These are phyloP conservation scores for Salvelinus namaycush DNA, from an alignment of 2,113 vertebrate species.

Conservation along the genomic window DNA sequence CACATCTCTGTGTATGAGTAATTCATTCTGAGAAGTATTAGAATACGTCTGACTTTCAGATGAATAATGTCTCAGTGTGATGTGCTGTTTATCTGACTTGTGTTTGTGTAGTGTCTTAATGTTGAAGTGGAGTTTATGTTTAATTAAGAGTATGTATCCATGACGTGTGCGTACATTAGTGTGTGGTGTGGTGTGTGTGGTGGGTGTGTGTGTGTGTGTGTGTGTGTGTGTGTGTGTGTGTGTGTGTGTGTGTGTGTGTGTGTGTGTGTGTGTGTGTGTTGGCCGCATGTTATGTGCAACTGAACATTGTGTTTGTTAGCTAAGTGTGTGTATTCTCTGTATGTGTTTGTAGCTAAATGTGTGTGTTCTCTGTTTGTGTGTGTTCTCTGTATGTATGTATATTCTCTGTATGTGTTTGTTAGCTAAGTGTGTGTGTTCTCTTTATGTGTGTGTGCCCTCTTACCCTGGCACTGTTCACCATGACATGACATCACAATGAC, in stretches of 20 bases:
- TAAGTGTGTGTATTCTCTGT: too few species aligned
- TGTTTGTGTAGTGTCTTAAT: too few species aligned
- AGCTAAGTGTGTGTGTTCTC: too few species aligned
- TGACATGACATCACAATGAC: slow-evolving; percentile 40
- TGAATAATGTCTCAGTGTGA: not conserved
- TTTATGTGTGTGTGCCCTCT: slow-evolving; percentile 30
- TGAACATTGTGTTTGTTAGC: too few species aligned
- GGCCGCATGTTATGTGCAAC: too few species aligned
- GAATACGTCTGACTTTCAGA: not conserved
- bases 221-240: slow-evolving; percentile 7
- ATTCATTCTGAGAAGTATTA: slow-evolving; percentile 41
- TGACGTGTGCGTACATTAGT: too few species aligned
- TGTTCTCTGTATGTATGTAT: too few species aligned
- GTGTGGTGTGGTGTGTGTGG: not conserved
- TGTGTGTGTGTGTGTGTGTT: slow-evolving; percentile 10
- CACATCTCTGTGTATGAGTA: slow-evolving; percentile 44
- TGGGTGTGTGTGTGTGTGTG: slow-evolving; percentile 9
- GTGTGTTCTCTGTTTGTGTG: too few species aligned
- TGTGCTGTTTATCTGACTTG: not conserved
- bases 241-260: too few species aligned
- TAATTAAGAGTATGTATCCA: too few species aligned
- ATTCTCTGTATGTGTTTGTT: too few species aligned
- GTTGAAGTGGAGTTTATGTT: too few species aligned
- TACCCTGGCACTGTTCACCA: slow-evolving; percentile 36
- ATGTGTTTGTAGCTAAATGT: slow-evolving; percentile 2